These are phyloP conservation scores for Phoeniculus purpureus DNA, from an alignment of 2,797 vertebrate species.

Conservation along the genomic window DNA sequence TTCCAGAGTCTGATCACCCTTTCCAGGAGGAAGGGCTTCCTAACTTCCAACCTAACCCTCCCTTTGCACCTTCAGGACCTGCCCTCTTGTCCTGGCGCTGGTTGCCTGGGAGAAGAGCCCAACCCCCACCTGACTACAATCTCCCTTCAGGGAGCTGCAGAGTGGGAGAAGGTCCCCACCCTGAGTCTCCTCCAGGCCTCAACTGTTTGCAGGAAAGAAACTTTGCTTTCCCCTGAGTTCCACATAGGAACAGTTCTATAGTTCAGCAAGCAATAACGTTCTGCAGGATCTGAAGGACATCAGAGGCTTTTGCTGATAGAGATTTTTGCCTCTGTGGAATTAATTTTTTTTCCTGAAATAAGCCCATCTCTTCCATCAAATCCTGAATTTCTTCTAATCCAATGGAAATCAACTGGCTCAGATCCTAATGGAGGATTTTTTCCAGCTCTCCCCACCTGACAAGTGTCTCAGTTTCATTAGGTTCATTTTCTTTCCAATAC, in stretches of 20 bases:
- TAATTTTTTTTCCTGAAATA: background rate
- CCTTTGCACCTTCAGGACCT: no score
- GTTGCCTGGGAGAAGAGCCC: no score
- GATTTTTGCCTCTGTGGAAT: background rate
- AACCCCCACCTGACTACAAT: no score
- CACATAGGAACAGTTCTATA: background rate
- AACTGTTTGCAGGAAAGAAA: background rate
- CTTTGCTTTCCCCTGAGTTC: background rate
- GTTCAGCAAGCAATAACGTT: slow-evolving; percentile 36
- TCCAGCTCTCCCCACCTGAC: slow-evolving; percentile 46
- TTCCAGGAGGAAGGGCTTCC: no score
- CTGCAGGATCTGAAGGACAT: slow-evolving; percentile 22
- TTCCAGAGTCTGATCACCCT: no score
- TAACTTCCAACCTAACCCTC: no score
- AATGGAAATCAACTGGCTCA: slow-evolving; percentile 46
- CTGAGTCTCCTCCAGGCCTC: background rate
- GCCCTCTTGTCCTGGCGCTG: no score
- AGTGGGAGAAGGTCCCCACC: no score
- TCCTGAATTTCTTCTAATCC: slow-evolving; percentile 49
- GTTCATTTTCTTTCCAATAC: slow-evolving; percentile 45
- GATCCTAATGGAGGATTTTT: slow-evolving; percentile 36
- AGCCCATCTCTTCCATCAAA: slow-evolving; percentile 23
- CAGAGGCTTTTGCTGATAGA: slow-evolving; percentile 19
- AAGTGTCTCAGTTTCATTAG: slow-evolving; percentile 39
- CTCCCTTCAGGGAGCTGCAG: no score